Conservation (phyloP, 2,797 vertebrate genomes). For the Prunella strophiata region DNA sequence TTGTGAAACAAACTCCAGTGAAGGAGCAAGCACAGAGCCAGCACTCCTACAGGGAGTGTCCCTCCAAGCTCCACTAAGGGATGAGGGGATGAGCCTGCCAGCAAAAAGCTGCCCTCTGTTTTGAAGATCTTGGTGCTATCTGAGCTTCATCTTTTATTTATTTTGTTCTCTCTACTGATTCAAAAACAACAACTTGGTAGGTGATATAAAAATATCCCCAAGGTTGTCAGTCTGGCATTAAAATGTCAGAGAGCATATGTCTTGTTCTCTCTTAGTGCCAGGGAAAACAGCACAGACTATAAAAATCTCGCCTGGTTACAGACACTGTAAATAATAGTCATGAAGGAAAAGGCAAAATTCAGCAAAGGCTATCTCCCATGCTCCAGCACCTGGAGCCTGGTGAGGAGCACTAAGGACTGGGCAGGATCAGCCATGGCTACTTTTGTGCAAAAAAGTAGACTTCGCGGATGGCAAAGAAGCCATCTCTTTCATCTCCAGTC, state of each 20-base stretch:
- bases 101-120: not conserved
- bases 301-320: not conserved
- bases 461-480: not conserved
- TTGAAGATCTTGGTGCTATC: not conserved
- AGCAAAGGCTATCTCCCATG: not conserved
- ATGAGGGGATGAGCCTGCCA: not conserved
- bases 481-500: fast-evolving
- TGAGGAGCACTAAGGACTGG: not conserved
- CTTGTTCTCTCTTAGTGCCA: not conserved
- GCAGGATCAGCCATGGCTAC: not conserved
- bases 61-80: not conserved
- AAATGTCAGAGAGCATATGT: constrained; percentile 52
- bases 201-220: constrained; percentile 38
- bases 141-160: constrained; percentile 34
- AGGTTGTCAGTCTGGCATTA: constrained; percentile 35
- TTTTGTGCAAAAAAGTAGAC: not conserved
- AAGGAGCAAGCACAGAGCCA: not conserved
- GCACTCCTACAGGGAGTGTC: fast-evolving
- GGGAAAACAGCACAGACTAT: not conserved
- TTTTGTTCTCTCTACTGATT: constrained; percentile 13
- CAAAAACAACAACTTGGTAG: constrained; percentile 1
- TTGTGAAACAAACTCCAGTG: not conserved
- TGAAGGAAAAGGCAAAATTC: constrained; percentile 19
- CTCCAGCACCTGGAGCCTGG: fast-evolving
- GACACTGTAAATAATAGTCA: not conserved